phyloP scores from a whole-genome alignment of 2,888 invertebrate genomes.

The Stenodera caucasica region DNA sequence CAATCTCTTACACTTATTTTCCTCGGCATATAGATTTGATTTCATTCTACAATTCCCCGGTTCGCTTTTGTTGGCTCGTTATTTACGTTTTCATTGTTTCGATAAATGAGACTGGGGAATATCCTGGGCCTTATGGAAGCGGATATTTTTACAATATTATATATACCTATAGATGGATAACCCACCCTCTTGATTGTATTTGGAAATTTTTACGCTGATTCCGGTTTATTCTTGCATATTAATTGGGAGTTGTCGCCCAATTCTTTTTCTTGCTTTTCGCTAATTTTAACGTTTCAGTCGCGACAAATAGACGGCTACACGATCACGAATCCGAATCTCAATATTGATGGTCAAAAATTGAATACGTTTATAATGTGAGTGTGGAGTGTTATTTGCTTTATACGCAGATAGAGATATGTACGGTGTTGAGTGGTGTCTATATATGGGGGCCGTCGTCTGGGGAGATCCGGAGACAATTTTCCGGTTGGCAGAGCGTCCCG shows the following conservation, averaged over 20 bases:
- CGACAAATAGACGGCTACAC: neutral
- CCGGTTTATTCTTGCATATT: neutral
- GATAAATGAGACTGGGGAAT: conserved; percentile 53
- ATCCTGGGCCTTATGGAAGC: conserved; percentile 25
- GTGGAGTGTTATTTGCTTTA: conserved; percentile 8
- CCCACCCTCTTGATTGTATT: neutral
- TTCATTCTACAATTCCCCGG: conserved; percentile 49
- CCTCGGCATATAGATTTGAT: conserved; percentile 57
- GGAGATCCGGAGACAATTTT: conserved; percentile 44
- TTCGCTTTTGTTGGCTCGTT: conserved; percentile 50
- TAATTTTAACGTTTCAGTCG: neutral
- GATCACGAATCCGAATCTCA: neutral
- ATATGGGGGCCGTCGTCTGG: conserved; percentile 9
- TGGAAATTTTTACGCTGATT: neutral
- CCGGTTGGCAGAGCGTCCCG: conserved; percentile 42
- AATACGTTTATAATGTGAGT: too few relatives aligned
- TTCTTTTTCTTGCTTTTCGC: neutral
- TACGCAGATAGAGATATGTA: too few relatives aligned
- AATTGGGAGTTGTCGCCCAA: neutral
- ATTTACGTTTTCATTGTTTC: conserved; percentile 54
- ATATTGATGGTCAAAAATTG: too few relatives aligned
- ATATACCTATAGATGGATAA: too few relatives aligned
- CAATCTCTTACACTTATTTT: conserved; percentile 58
- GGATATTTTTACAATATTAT: neutral
- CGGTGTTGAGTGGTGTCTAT: neutral